phyloP scores from a whole-genome alignment of 2,888 invertebrate genomes.

The Drosophila kokeensis region DNA sequence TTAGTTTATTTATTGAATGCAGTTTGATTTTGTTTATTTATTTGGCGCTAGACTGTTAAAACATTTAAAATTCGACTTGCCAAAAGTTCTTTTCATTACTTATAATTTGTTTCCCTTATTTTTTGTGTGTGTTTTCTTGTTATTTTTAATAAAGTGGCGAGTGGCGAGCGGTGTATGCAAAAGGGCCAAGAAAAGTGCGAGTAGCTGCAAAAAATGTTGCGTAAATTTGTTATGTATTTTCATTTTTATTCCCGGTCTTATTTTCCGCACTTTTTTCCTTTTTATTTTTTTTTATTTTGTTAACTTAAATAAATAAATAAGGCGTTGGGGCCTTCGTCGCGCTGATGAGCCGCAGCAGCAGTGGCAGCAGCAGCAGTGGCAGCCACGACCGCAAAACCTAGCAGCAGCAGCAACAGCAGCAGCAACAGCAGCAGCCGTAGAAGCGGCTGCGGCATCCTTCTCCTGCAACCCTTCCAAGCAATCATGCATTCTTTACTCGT shows the following conservation, averaged over 20 bases:
- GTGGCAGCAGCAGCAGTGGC: slow-evolving; percentile 5
- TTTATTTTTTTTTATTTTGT: slow-evolving; percentile 34
- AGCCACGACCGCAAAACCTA: slow-evolving; percentile 29
- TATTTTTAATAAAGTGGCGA: slow-evolving; percentile 76
- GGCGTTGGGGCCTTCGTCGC: slow-evolving; percentile 41
- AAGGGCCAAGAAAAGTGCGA: slow-evolving; percentile 46
- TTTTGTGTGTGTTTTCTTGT: slow-evolving; percentile 43
- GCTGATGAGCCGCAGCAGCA: slow-evolving; percentile 68
- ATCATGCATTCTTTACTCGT: slow-evolving; percentile 74
- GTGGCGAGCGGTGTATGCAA: slow-evolving; percentile 15
- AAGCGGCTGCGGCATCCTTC: slow-evolving; percentile 5
- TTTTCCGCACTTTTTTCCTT: slow-evolving; percentile 21
- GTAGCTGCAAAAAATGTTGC: slow-evolving; percentile 61
- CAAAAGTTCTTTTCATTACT: background rate
- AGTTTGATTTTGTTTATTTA: background rate
- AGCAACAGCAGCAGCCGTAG: slow-evolving; percentile 32
- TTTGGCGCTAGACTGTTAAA: background rate
- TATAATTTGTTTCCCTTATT: background rate
- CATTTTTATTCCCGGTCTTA: slow-evolving; percentile 20
- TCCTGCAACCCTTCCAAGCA: slow-evolving; percentile 58
- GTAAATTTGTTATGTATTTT: slow-evolving; percentile 77
- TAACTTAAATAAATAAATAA: slow-evolving; percentile 78
- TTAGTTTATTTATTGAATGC: background rate
- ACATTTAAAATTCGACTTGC: slow-evolving; percentile 14
- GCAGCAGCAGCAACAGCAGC: slow-evolving; percentile 15